A percentile compares a stretch with the other conserved stretches of the same genome.
Conservation (phyloP, 1,140 invertebrate species). For the Rhagoletis zephyria region DNA sequence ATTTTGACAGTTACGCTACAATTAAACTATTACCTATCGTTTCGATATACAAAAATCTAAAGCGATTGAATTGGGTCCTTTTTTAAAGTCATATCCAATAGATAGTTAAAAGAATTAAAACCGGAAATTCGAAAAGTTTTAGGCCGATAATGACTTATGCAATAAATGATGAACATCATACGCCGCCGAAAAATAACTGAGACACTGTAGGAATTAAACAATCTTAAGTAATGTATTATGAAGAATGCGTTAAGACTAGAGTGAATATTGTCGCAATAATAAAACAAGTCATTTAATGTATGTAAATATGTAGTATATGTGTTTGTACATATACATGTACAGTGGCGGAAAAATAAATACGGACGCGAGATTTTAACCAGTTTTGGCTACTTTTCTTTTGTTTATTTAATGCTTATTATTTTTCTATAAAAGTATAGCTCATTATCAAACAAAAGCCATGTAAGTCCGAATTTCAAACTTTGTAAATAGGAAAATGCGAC, state of each 20-base stretch:
- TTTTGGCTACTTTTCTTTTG: too few relatives aligned
- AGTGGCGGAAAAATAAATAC: too few relatives aligned
- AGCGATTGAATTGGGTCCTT: too few relatives aligned
- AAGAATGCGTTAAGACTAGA: not conserved
- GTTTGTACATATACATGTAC: too few relatives aligned
- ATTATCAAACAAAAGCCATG: too few relatives aligned
- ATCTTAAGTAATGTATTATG: not conserved
- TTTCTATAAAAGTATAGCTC: too few relatives aligned
- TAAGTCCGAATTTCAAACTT: too few relatives aligned
- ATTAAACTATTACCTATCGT: not conserved
- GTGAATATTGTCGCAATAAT: not conserved
- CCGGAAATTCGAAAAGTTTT: not conserved
- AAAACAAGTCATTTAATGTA: not conserved
- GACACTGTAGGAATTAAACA: not conserved
- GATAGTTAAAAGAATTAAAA: too few relatives aligned
- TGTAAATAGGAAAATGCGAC: not conserved
- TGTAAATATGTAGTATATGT: not conserved
- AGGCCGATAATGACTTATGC: slow-evolving; percentile 23
- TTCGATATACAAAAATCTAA: too few relatives aligned
- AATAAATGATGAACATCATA: slow-evolving; percentile 34
- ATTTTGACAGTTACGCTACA: too few relatives aligned
- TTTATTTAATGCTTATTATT: too few relatives aligned
- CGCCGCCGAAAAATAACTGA: slow-evolving; percentile 36
- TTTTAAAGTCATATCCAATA: not conserved
- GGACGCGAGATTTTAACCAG: too few relatives aligned